Conservation (phyloP, 1,140 invertebrate species). For the Bombus superbus region DNA sequence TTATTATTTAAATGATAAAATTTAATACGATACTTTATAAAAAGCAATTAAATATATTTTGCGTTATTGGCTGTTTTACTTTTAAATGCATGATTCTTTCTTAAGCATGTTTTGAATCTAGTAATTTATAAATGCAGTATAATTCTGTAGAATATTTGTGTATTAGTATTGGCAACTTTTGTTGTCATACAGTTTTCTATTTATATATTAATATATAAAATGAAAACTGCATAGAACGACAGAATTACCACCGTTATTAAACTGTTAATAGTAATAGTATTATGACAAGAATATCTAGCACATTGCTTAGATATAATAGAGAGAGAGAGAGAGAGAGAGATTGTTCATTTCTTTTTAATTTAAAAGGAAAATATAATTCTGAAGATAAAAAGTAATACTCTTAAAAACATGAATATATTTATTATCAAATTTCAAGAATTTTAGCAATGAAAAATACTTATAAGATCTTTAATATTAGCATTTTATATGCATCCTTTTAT, state of each 20-base stretch:
- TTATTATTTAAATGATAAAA: not conserved
- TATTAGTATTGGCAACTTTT: not conserved
- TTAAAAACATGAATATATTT: not conserved
- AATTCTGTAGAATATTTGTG: not conserved
- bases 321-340: not conserved
- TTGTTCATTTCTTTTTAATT: not conserved
- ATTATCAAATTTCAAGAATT: not conserved
- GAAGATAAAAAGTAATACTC: not conserved
- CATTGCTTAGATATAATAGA: not conserved
- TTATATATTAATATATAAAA: not conserved
- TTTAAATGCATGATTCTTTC: not conserved
- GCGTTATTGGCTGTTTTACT: not conserved
- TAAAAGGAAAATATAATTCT: not conserved
- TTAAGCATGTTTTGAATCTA: not conserved
- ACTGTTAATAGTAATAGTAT: not conserved
- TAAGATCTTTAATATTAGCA: too few species aligned
- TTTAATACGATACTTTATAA: not conserved
- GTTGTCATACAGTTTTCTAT: not conserved
- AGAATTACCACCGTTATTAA: not conserved
- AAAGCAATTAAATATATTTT: not conserved
- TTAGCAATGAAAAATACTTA: not conserved
- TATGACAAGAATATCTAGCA: not conserved
- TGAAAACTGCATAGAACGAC: not conserved
- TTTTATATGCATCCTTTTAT: too few species aligned
- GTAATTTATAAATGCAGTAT: conserved; percentile 1